Evolutionary conservation across 2,113 vertebrate species (phyloP), one percentile per base, ranked within the genome.

Genomic region (Irena cyanogastra): DNA sequence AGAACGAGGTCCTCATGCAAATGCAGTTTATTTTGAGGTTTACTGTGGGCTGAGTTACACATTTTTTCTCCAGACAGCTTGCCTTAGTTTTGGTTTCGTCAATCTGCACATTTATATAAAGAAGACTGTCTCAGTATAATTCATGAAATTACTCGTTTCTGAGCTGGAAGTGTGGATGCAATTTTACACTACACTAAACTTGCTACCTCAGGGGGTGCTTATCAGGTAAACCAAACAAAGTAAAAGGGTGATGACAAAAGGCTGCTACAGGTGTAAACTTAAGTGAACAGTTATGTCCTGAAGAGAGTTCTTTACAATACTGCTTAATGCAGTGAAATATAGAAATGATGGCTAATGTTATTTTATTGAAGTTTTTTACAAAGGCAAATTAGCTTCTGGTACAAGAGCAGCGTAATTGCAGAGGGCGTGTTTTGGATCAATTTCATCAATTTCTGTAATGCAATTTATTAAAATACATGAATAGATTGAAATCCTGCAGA

Each of bases 21-120:
- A 95, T 94, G 23, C 92, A 84, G 80, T 84, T 95, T 96, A 92
- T 96, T 97, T 96, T 94, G 86, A 92, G 94, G 26, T 89, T 94
- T 92, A 75, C 87, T 78, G 88, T 95, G 92, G 94, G 92, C 49
- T 49, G 84, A 94, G 53, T 88, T 94, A 86, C 66, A 90, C 79
- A 28, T 80, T 95, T 91, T 91, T 80, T 83, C 85, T 81, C 80
- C 65, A 87, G 92, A 96, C 72, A 39, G 96, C 56, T 90, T 92
- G 87, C 77, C 69, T 94, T 88, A 83, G 85, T 92, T 92, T 93
- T 81, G 56, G 65, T 89, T 96, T 89, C 71, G 45, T 90, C 85
- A 64, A 12, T 95, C 90, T 92, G 44, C 76, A 75, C 72, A 18
- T 93, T 86, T 94, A 87, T 85, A 41, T 81, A 75, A 64, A 92